Percentiles rank a stretch among this genome's conserved stretches.
Conservation (phyloP, 2,888 invertebrate species). For the Leptopilina drosophilae region DNA sequence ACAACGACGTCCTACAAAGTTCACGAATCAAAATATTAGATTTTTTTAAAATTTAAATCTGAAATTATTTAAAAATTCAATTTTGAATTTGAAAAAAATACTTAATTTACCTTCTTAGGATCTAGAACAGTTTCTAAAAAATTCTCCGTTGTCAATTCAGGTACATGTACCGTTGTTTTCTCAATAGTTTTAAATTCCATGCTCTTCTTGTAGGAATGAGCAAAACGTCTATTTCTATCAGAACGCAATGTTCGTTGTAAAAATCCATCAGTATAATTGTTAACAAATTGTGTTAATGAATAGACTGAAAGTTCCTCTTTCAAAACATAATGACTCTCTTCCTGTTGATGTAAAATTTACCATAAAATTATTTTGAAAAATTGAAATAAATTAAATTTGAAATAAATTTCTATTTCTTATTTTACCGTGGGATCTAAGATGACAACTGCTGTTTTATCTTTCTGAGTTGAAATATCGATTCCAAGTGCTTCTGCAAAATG, state of each 20-base stretch:
- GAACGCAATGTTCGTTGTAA: conserved; percentile 76
- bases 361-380: neutral
- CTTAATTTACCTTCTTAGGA: conserved; percentile 80
- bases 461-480: conserved; percentile 81
- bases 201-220: conserved; percentile 53
- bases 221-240: conserved; percentile 62
- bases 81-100: too few species aligned
- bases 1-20: conserved; percentile 84
- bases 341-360: conserved; percentile 77
- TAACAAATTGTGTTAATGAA: conserved; percentile 77
- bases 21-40: conserved; percentile 16
- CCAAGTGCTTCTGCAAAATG: conserved; percentile 88
- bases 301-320: conserved; percentile 75
- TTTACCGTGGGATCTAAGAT: conserved; percentile 85
- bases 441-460: conserved; percentile 83
- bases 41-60: too few species aligned
- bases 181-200: conserved; percentile 56
- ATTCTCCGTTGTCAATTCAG: conserved; percentile 83
- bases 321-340: conserved; percentile 84
- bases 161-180: conserved; percentile 77
- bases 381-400: conserved; percentile 5
- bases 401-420: conserved; percentile 1
- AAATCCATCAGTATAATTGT: conserved; percentile 77
- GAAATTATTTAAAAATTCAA: too few species aligned
- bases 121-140: conserved; percentile 82